Conservation (phyloP, 2,797 vertebrate genomes). For the Coluber constrictor region DNA sequence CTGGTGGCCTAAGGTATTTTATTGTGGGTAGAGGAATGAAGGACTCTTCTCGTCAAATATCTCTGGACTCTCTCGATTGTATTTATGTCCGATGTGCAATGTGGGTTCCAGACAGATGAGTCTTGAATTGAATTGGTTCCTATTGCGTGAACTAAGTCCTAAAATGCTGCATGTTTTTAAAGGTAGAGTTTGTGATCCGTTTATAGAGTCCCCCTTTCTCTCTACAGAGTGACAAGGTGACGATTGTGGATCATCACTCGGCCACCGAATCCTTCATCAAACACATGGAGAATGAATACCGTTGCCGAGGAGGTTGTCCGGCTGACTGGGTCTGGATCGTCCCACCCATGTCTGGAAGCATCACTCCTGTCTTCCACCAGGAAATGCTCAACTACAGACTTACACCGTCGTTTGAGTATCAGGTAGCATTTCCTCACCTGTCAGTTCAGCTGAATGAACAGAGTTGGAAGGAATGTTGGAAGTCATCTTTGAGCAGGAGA, state of each 20-base stretch:
- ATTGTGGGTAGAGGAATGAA: too few species aligned
- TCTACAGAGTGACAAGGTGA: constrained; percentile 88
- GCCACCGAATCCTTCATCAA: constrained; percentile 99
- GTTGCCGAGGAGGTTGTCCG: constrained; percentile 92
- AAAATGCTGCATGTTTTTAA: neutral
- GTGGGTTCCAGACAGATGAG: too few species aligned
- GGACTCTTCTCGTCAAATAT: too few species aligned
- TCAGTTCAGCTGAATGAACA: neutral
- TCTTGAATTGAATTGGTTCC: neutral
- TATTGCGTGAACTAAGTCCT: neutral
- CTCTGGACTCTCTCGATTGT: too few species aligned
- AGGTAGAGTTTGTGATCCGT: rapidly evolving
- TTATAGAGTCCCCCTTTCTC: neutral
- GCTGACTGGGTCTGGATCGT: constrained; percentile 99
- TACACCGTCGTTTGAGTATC: constrained; percentile 95
- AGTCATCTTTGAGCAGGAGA: neutral
- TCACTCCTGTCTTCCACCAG: constrained; percentile 97
- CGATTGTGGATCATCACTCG: constrained; percentile 97
- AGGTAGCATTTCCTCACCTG: constrained; percentile 72
- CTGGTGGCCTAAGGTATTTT: too few species aligned
- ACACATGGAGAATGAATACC: constrained; percentile 97
- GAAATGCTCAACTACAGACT: constrained; percentile 99
- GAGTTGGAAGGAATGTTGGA: neutral
- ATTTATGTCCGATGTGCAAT: too few species aligned
- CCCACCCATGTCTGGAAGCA: constrained; percentile 97